phyloP scores from a whole-genome alignment of 2,113 vertebrate genomes.

The Platanista minor region DNA sequence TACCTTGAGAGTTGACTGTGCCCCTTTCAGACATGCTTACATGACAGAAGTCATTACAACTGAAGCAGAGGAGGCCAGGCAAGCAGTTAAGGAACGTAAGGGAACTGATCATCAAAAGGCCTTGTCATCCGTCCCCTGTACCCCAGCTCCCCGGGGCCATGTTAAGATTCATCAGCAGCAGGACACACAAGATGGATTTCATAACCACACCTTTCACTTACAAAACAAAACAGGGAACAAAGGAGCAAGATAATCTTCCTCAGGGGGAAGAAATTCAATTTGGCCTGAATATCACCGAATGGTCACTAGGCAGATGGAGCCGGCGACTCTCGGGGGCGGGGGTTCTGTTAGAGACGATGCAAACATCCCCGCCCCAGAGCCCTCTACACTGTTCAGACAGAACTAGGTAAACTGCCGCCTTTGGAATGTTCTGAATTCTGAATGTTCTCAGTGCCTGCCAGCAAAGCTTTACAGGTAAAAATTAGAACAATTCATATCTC shows the following conservation, averaged over 20 bases:
- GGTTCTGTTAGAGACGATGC: neutral
- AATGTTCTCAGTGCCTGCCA: neutral
- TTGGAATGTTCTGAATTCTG: neutral
- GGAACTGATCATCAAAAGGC: neutral
- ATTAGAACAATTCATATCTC: constrained; percentile 15
- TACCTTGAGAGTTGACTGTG: neutral
- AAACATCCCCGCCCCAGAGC: neutral
- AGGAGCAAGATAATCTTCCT: constrained; percentile 14
- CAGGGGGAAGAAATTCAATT: constrained; percentile 57
- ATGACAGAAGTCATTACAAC: constrained; percentile 9
- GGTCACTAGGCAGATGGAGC: constrained; percentile 37
- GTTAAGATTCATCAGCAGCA: constrained; percentile 41
- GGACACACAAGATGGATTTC: constrained; percentile 61
- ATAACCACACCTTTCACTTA: constrained; percentile 51
- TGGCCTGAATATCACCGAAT: neutral
- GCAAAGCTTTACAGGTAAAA: constrained; percentile 24
- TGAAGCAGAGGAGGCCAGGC: neutral
- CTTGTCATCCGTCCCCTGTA: rapidly evolving
- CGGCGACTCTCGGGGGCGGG: no score
- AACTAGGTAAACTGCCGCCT: neutral
- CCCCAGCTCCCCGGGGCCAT: neutral
- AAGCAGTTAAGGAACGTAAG: neutral
- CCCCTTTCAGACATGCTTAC: neutral
- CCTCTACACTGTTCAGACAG: no score
- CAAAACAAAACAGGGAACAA: constrained; percentile 65